These are phyloP conservation scores for Drosophila mettleri DNA, from an alignment of 2,888 invertebrate species.

Conservation along the genomic window DNA sequence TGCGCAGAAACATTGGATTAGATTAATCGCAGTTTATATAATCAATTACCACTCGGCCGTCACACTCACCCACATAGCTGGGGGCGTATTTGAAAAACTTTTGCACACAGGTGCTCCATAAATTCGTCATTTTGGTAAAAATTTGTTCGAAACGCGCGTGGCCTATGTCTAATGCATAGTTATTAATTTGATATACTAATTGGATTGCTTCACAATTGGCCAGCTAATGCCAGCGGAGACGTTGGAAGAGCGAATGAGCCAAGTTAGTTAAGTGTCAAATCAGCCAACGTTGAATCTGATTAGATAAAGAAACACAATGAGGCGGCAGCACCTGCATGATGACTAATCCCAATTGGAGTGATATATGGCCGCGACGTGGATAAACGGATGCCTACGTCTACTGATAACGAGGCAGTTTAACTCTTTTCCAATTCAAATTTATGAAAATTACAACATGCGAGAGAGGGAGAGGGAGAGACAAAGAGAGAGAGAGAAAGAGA, in stretches of 20 bases:
- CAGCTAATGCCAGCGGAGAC: constrained; percentile 27
- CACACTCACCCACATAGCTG: constrained; percentile 75
- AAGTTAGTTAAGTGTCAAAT: constrained; percentile 9
- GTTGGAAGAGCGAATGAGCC: constrained; percentile 25
- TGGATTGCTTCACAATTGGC: neutral
- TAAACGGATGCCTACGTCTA: constrained; percentile 31
- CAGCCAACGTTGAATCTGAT: constrained; percentile 20
- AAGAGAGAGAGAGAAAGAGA: neutral
- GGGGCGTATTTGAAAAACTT: constrained; percentile 78
- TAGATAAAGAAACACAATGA: constrained; percentile 36
- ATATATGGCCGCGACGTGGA: constrained; percentile 18
- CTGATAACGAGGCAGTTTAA: constrained; percentile 21
- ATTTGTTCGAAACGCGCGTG: neutral
- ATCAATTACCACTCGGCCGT: neutral
- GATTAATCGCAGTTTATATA: neutral
- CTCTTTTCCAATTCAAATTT: constrained; percentile 17
- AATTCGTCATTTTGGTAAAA: constrained; percentile 55
- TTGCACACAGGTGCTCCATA: constrained; percentile 71
- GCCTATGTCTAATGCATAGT: constrained; percentile 27
- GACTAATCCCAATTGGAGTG: constrained; percentile 34
- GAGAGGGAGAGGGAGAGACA: neutral
- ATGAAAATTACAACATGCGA: too few relatives aligned
- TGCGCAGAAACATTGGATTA: constrained; percentile 21
- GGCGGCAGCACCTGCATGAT: constrained; percentile 51
- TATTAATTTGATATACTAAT: neutral